Percentiles rank a stretch among this genome's conserved stretches.
Evolutionary conservation across 2,797 vertebrate genomes (phyloP).

Genomic region (Erethizon dorsatum): DNA sequence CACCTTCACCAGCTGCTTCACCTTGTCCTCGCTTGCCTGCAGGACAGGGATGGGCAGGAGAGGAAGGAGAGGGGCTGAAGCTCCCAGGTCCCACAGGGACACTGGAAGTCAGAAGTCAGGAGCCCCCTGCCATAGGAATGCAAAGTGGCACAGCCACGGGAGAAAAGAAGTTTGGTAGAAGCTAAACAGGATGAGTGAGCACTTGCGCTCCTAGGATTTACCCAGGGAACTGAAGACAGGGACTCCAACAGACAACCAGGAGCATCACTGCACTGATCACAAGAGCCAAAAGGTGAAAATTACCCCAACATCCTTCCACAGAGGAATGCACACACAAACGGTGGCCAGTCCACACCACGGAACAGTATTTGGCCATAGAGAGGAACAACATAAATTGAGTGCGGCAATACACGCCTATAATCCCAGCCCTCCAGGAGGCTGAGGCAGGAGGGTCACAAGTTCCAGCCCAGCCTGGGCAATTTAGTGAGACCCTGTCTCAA

Average conservation of each 20-base stretch:
- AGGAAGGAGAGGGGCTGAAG: not conserved
- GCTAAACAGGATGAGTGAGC: not conserved
- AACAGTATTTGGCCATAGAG: rapidly evolving
- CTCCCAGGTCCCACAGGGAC: not conserved
- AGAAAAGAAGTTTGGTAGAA: not conserved
- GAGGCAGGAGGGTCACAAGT: not conserved
- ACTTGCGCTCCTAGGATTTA: rapidly evolving
- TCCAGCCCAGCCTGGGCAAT: not conserved
- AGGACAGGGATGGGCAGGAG: not conserved
- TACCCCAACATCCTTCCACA: rapidly evolving
- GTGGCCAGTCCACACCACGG: not conserved
- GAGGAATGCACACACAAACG: rapidly evolving
- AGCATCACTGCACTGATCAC: too few species aligned
- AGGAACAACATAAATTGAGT: too few species aligned
- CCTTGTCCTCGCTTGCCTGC: slow-evolving; percentile 93
- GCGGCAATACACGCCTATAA: not conserved
- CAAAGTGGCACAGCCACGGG: rapidly evolving
- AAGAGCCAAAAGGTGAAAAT: not conserved
- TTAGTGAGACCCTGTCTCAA: not conserved
- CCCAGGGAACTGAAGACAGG: not conserved
- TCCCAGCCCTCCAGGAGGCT: not conserved
- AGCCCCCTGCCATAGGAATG: rapidly evolving
- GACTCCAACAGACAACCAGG: not conserved
- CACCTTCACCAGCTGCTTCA: slow-evolving; percentile 92
- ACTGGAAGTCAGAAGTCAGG: not conserved